Conservation (phyloP, 2,888 invertebrate species). For the Eulithis prunata region DNA sequence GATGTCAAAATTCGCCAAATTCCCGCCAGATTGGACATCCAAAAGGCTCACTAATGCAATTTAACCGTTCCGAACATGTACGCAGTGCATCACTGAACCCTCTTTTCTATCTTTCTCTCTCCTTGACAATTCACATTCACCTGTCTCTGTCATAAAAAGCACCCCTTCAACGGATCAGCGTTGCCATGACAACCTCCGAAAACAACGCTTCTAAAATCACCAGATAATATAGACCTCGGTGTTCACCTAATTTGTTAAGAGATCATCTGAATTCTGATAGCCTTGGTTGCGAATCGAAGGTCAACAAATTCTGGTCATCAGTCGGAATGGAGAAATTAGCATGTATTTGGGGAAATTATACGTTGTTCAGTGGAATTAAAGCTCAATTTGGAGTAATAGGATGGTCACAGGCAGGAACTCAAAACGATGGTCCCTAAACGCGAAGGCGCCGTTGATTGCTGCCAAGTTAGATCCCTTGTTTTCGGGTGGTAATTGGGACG, state of each 20-base stretch:
- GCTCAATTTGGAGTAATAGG: conserved; percentile 66
- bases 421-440: conserved; percentile 31
- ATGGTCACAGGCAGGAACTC: conserved; percentile 29
- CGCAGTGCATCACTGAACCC: conserved; percentile 69
- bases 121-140: conserved; percentile 26
- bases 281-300: conserved; percentile 48
- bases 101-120: conserved; percentile 50
- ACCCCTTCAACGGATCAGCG: conserved; percentile 72
- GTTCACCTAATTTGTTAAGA: conserved; percentile 41
- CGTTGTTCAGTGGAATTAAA: conserved; percentile 64
- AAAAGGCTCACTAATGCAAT: conserved; percentile 74
- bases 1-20: conserved; percentile 16
- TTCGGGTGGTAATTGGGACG: conserved; percentile 26
- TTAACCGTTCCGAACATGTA: conserved; percentile 67
- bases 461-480: conserved; percentile 30
- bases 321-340: conserved; percentile 38
- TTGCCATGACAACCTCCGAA: conserved; percentile 73
- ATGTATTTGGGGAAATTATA: conserved; percentile 62
- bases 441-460: conserved; percentile 37
- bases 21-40: conserved; percentile 50
- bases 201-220: conserved; percentile 63
- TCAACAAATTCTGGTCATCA: conserved; percentile 54
- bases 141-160: conserved; percentile 52
- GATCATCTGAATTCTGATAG: conserved; percentile 35
- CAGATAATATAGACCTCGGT: conserved; percentile 60